phyloP scores from a whole-genome alignment of 1,140 invertebrate genomes.

The Drosophila orosa region DNA sequence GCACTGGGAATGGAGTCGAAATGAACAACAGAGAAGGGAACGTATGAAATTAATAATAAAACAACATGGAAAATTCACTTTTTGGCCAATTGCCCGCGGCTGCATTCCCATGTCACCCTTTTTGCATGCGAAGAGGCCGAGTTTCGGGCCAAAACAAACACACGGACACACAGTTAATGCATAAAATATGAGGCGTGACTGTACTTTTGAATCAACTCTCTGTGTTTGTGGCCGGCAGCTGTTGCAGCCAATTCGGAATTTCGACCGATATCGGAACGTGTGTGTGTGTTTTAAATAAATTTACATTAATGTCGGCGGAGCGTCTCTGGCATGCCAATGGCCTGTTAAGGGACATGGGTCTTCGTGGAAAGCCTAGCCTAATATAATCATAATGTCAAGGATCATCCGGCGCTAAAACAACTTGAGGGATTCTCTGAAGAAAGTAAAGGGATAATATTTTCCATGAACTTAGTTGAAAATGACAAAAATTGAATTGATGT shows the following conservation, averaged over 20 bases:
- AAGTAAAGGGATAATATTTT: not conserved
- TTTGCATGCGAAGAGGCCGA: constrained; percentile 40
- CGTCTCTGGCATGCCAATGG: not conserved
- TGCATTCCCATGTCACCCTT: constrained; percentile 59
- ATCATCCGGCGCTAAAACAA: not conserved
- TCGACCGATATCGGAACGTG: constrained; percentile 16
- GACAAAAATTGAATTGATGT: not conserved
- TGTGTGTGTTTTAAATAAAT: constrained; percentile 52
- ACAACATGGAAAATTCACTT: constrained; percentile 75
- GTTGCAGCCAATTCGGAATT: constrained; percentile 40
- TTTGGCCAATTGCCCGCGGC: constrained; percentile 60
- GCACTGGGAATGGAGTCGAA: not conserved
- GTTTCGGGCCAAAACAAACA: constrained; percentile 34
- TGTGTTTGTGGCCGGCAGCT: constrained; percentile 39
- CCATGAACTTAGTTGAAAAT: not conserved
- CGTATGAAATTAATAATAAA: constrained; percentile 77
- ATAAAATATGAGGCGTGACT: constrained; percentile 68
- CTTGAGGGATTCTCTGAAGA: not conserved
- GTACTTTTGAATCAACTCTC: constrained; percentile 25
- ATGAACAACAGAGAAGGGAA: constrained; percentile 23
- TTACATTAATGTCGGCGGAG: constrained; percentile 39
- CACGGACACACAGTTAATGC: constrained; percentile 62
- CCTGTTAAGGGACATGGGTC: not conserved
- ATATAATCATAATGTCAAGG: not conserved
- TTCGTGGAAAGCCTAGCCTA: not conserved